Percentiles rank a stretch among this genome's conserved stretches.
Evolutionary conservation across 2,888 invertebrate genomes (phyloP).

Genomic region (Pinctada fucata): DNA sequence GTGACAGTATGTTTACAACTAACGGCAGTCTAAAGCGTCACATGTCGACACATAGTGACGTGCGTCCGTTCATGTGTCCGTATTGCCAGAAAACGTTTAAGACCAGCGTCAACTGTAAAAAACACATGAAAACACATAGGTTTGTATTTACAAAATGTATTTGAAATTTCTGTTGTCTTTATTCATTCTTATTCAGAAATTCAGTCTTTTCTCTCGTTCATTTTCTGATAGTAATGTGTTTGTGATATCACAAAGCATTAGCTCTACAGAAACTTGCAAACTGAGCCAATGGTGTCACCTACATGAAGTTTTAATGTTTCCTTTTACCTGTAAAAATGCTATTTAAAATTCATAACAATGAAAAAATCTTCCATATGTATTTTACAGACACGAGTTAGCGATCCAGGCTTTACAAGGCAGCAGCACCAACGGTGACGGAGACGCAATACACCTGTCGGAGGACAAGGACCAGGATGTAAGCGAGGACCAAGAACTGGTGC

Average conservation of each 20-base stretch:
- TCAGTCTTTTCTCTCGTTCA: no score
- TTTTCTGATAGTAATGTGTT: no score
- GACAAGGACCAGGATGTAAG: conserved; percentile 33
- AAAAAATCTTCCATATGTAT: no score
- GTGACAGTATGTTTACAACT: conserved; percentile 82
- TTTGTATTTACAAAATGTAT: conserved; percentile 32
- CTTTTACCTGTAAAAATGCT: no score
- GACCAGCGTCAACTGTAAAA: conserved; percentile 81
- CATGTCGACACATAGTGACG: conserved; percentile 83
- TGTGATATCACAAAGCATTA: no score
- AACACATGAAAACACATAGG: conserved; percentile 83
- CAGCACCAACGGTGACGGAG: conserved; percentile 13
- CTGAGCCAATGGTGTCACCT: no score
- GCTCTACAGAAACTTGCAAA: no score
- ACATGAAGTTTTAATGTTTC: no score
- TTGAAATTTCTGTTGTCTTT: no score
- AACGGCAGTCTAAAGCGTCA: conserved; percentile 87
- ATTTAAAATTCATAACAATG: no score
- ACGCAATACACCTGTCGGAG: conserved; percentile 33
- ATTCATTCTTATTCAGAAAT: no score
- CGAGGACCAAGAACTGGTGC: conserved; percentile 34
- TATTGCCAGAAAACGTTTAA: conserved; percentile 82
- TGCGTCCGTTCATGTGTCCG: conserved; percentile 79
- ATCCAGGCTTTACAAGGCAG: conserved; percentile 68
- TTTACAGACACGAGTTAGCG: conserved; percentile 78